Evolutionary conservation across 2,888 invertebrate genomes (phyloP), one percentile per base, ranked within the genome.

Genomic region (Leptura quadrifasciata): DNA sequence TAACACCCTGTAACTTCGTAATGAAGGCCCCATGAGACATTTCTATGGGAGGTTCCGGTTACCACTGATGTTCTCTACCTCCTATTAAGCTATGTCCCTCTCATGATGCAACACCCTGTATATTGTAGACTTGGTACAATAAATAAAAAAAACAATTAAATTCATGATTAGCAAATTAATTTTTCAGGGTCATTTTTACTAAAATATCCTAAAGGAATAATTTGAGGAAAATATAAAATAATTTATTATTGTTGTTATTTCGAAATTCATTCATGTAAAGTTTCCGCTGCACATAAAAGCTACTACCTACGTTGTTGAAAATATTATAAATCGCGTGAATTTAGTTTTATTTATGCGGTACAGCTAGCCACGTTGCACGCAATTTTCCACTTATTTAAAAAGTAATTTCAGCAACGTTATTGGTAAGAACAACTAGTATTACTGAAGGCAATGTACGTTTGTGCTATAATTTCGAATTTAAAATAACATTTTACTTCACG

Each of bases 311-410:
- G 27, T 60, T n/a, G 31, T 60, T 27, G 60, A 15, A 60, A 60
- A n/a, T 27, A 31, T 27, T 8, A n/a, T n/a, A 20, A n/a, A 17
- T 60, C 31, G 60, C 60, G 24, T n/a, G 60, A 27, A 60, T 60
- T 60, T n/a, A 15, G 9, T 60, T 60, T 60, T 27, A 27, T 60
- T 60, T 60, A 60, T 60, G 27, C n/a, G 15, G n/a, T n/a, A 27
- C 15, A 9, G 27, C 31, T 4, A 5, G 8, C 27, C 15, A 47
- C 47, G 60, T 60, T 2, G 27, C 60, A 60, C 31, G 60, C 17
- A 27, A 60, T 27, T 60, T 24, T 27, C 27, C 27, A 27, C 21
- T 27, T 60, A 27, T 27, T 60, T 60, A n/a, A 12, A 27, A 27
- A 27, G 60, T n/a, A 60, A 60, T 60, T 21, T 60, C 47, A 47